Base-by-base conservation (phyloP, 2,888 invertebrate genomes). In the Cryptocephalus primarius region DNA sequence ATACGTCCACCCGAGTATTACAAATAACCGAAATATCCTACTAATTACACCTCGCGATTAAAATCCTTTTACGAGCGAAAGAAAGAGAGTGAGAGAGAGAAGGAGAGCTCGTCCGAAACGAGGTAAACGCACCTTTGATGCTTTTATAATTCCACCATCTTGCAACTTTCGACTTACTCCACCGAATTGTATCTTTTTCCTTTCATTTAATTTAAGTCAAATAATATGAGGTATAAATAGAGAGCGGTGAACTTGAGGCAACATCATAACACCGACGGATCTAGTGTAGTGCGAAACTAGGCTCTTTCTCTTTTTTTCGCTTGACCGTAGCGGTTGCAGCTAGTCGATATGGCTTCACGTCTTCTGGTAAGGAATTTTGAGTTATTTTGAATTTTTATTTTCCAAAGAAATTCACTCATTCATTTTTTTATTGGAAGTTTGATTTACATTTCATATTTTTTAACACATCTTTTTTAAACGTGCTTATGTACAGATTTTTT, bases 161-260 rank as follows among this genome's bases (percentile, higher is more conserved):
- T 22, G 22, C 22, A 22, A 22, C 22, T 22, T 22, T 22, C 22
- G 22, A 22, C 22, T 22, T 22, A 22, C 12, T 36, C 49, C 48
- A 55, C 36, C 36, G 36, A 36, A 11, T 36, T 54, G 44, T 46
- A 51, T 57, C 54, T 59, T 59, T 56, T 58, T 55, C 61, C 59
- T 61, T 61, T 59, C 58, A 40, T n/a, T 14, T 13, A 40, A 40
- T 13, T 40, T n/a, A 42, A 33, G 40, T 39, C 48, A 55, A 57
- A 57, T 58, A 57, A 48, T 52, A 52, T 54, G 54, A 50, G 55
- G 55, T 63, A 63, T 63, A 64, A 62, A 64, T 62, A 63, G 59
- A 53, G 58, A 54, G 52, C 49, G 50, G 50, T 53, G 50, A 55
- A 53, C 51, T 58, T 48, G 56, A 52, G 48, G 49, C 45, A 52